Evolutionary conservation across 2,113 vertebrate species (phyloP).

Genomic region (Colistium nudipinnis): DNA sequence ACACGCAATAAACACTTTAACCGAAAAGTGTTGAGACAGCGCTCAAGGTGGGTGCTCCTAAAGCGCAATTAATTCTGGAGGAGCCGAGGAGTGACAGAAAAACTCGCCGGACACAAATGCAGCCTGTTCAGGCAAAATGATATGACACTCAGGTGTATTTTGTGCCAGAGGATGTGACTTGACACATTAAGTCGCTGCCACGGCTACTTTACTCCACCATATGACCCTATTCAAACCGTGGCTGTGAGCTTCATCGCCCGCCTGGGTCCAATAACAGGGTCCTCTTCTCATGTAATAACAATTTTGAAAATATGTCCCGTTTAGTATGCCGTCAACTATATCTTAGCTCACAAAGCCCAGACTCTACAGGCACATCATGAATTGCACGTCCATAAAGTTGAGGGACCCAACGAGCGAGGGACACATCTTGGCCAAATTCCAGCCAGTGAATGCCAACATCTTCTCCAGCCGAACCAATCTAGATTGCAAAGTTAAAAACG

Average conservation of each 20-base stretch:
- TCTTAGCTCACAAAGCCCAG: conserved; percentile 3
- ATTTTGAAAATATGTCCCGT: neutral
- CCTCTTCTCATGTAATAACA: neutral
- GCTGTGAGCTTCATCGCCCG: neutral
- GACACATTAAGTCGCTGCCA: neutral
- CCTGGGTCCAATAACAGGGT: neutral
- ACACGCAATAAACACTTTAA: conserved; percentile 10
- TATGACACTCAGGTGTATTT: neutral
- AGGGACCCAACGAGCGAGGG: too few relatives aligned
- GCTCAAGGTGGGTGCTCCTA: neutral
- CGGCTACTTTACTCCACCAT: neutral
- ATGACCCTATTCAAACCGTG: neutral
- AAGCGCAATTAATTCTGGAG: conserved; percentile 10
- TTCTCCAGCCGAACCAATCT: too few relatives aligned
- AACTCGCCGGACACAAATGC: neutral
- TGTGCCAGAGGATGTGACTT: neutral
- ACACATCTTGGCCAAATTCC: neutral
- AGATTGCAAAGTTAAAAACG: too few relatives aligned
- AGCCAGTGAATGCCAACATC: too few relatives aligned
- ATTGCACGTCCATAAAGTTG: neutral
- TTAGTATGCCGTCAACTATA: neutral
- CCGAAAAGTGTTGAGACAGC: neutral
- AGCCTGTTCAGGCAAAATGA: neutral
- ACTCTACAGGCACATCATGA: neutral
- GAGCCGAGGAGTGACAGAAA: conserved; percentile 4